Evolutionary conservation across 2,797 vertebrate genomes (phyloP).

Genomic region (Melanotaenia nigrans): DNA sequence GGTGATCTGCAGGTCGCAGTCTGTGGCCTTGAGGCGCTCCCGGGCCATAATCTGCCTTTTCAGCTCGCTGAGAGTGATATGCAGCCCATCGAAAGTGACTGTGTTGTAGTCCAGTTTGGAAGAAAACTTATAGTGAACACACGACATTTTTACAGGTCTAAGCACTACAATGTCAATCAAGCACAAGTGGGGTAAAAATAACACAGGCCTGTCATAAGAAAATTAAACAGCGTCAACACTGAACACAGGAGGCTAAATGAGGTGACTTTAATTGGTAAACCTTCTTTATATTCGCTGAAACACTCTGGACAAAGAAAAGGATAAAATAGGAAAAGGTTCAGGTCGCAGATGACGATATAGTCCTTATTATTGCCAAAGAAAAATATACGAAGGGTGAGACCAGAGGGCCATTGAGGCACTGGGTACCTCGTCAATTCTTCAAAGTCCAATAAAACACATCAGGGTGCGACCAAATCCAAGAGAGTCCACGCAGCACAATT

Average conservation of each 20-base stretch:
- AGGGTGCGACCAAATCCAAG: slow-evolving; percentile 53
- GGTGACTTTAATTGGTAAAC: slow-evolving; percentile 68
- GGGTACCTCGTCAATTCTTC: slow-evolving; percentile 64
- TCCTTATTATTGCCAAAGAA: slow-evolving; percentile 66
- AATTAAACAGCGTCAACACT: slow-evolving; percentile 75
- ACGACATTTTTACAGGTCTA: slow-evolving; percentile 89
- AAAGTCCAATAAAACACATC: slow-evolving; percentile 64
- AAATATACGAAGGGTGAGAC: slow-evolving; percentile 55
- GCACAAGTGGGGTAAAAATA: slow-evolving; percentile 54
- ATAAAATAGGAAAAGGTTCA: slow-evolving; percentile 46
- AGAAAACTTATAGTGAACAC: slow-evolving; percentile 99
- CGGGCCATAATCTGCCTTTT: slow-evolving; percentile 98
- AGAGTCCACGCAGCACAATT: slow-evolving; percentile 52
- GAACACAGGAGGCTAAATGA: slow-evolving; percentile 68
- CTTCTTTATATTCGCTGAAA: slow-evolving; percentile 58
- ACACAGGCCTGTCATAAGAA: slow-evolving; percentile 70
- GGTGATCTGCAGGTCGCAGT: slow-evolving; percentile 99
- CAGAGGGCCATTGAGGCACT: slow-evolving; percentile 58
- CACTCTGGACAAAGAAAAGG: slow-evolving; percentile 62
- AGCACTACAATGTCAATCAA: slow-evolving; percentile 64
- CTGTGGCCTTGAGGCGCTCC: slow-evolving; percentile 96
- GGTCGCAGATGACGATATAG: slow-evolving; percentile 62
- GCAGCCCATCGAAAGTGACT: slow-evolving; percentile 97
- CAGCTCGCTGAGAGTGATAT: slow-evolving; percentile 96
- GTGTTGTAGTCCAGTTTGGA: slow-evolving; percentile 99